A percentile compares a stretch with the other conserved stretches of the same genome.
These are phyloP conservation scores for Cryptoblepharus egeriae DNA, from an alignment of 2,797 vertebrate genomes.

Conservation along the genomic window DNA sequence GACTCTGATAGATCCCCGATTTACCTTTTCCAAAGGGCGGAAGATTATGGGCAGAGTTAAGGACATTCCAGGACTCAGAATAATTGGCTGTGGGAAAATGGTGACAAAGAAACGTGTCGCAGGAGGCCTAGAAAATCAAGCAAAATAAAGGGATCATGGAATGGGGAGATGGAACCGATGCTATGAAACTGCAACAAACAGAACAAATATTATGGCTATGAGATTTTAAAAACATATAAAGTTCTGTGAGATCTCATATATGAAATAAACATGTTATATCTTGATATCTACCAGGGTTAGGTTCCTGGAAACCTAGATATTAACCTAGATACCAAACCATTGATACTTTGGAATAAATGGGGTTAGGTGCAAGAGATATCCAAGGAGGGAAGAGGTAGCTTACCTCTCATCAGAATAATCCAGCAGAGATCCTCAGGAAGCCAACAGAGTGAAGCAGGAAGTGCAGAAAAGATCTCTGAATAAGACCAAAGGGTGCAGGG, in stretches of 20 bases:
- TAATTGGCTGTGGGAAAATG: constrained; percentile 78
- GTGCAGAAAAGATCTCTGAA: no score
- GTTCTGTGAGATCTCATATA: background rate
- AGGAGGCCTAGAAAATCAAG: constrained; percentile 78
- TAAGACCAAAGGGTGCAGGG: no score
- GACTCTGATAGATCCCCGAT: background rate
- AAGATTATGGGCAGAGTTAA: constrained; percentile 86
- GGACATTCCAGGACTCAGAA: constrained; percentile 88
- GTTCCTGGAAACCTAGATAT: no score
- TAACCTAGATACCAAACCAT: no score
- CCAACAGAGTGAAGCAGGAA: no score
- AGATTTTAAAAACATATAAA: background rate
- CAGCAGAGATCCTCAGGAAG: no score
- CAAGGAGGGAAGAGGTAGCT: no score
- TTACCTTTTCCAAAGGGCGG: constrained; percentile 86
- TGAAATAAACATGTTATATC: background rate
- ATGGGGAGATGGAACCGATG: background rate
- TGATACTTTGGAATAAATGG: no score
- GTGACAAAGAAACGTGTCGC: constrained; percentile 84
- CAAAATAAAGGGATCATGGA: constrained; percentile 4
- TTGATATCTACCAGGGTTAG: no score
- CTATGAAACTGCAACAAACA: background rate
- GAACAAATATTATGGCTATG: background rate
- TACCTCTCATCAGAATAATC: no score
- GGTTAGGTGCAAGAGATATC: no score